Evolutionary conservation across 2,113 vertebrate species (phyloP).

Genomic region (Drymodes brunneopygia): DNA sequence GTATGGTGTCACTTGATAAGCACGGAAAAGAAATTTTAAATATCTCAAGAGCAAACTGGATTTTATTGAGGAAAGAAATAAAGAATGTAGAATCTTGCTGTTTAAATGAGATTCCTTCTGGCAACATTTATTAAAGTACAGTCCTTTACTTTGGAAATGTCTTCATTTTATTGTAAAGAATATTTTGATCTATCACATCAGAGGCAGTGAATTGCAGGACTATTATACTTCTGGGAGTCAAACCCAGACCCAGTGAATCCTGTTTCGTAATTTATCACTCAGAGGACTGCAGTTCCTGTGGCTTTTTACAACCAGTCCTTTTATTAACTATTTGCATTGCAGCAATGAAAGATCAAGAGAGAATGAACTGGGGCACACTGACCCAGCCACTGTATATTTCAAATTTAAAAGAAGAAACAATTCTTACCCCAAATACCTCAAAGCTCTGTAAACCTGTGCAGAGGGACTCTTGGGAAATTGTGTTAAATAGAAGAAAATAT

Average conservation of each 20-base stretch:
- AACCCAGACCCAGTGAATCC: background rate
- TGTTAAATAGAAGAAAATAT: background rate
- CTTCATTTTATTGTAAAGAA: background rate
- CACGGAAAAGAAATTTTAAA: background rate
- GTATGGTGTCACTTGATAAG: background rate
- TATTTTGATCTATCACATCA: background rate
- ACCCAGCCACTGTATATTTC: background rate
- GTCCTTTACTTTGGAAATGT: background rate
- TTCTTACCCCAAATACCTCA: background rate
- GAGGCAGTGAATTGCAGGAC: fast-evolving
- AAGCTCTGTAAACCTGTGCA: background rate
- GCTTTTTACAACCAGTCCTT: background rate
- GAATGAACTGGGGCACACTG: background rate
- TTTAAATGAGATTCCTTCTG: background rate
- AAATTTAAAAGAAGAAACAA: background rate
- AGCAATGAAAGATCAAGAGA: background rate
- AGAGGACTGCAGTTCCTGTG: background rate
- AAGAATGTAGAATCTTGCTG: background rate
- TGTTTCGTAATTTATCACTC: background rate
- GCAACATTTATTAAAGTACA: background rate
- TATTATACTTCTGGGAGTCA: background rate
- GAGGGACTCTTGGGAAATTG: background rate
- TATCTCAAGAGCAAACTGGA: background rate
- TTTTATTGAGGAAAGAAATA: background rate
- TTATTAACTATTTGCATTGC: background rate